phyloP scores from a whole-genome alignment of 2,113 vertebrate genomes.

The Potamarius usumacintae region DNA sequence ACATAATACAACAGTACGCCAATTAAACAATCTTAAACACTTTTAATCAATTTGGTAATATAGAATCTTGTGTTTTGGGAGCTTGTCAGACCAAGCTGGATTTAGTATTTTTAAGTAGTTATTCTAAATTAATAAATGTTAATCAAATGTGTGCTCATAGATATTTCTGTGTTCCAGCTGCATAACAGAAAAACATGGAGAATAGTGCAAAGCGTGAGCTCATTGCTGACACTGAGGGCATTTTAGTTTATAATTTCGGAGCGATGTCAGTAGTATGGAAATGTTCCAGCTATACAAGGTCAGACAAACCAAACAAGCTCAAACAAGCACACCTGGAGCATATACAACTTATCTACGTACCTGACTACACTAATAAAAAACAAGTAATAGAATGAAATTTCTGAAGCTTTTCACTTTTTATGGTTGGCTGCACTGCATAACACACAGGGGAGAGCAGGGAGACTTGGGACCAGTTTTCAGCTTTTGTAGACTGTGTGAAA shows the following conservation, averaged over 20 bases:
- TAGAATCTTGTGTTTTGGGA: not conserved
- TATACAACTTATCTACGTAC: not conserved
- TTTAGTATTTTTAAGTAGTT: not conserved
- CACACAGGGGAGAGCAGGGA: no score
- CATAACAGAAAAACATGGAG: not conserved
- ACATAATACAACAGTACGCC: not conserved
- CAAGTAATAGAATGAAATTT: not conserved
- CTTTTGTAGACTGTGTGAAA: no score
- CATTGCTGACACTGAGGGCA: not conserved
- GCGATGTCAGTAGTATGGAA: not conserved
- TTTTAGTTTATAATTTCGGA: not conserved
- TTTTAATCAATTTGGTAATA: not conserved
- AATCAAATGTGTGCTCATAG: not conserved
- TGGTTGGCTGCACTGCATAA: not conserved
- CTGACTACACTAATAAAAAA: not conserved
- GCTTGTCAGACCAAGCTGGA: not conserved
- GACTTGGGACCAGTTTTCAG: no score
- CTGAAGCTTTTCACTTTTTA: not conserved
- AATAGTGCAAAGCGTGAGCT: not conserved
- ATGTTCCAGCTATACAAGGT: not conserved
- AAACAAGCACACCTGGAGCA: not conserved
- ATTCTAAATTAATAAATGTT: not conserved
- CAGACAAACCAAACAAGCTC: not conserved
- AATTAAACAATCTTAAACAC: not conserved
- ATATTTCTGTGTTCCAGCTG: not conserved